Conservation (phyloP, 2,113 vertebrate genomes). For the Bubo bubo region DNA sequence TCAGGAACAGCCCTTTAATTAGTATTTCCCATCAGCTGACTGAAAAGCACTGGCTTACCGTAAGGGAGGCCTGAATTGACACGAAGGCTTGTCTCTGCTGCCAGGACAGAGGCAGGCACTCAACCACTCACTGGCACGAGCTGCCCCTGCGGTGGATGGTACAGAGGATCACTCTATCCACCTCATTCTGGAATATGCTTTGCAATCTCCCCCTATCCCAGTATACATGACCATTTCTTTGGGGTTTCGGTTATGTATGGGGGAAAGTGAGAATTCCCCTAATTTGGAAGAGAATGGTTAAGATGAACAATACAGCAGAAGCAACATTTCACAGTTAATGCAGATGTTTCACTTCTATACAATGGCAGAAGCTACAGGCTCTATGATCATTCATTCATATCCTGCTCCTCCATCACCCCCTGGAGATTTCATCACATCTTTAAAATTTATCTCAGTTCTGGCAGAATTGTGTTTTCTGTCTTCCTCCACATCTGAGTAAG, state of each 20-base stretch:
- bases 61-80: not conserved
- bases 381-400: not conserved
- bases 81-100: not conserved
- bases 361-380: not conserved
- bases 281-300: not conserved
- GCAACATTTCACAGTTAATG: not conserved
- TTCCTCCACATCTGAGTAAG: not conserved
- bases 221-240: not conserved
- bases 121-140: not conserved
- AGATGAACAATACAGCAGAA: not conserved
- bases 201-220: not conserved
- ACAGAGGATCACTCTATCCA: not conserved
- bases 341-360: not conserved
- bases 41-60: not conserved
- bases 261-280: not conserved
- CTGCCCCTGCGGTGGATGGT: not conserved
- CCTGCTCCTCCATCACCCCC: not conserved
- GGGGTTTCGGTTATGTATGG: not conserved
- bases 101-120: not conserved
- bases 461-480: not conserved
- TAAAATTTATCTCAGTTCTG: not conserved
- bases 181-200: not conserved
- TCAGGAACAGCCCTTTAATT: not conserved
- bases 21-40: not conserved
- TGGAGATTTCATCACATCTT: not conserved